phyloP scores from a whole-genome alignment of 2,113 vertebrate genomes.

The Lynx canadensis region DNA sequence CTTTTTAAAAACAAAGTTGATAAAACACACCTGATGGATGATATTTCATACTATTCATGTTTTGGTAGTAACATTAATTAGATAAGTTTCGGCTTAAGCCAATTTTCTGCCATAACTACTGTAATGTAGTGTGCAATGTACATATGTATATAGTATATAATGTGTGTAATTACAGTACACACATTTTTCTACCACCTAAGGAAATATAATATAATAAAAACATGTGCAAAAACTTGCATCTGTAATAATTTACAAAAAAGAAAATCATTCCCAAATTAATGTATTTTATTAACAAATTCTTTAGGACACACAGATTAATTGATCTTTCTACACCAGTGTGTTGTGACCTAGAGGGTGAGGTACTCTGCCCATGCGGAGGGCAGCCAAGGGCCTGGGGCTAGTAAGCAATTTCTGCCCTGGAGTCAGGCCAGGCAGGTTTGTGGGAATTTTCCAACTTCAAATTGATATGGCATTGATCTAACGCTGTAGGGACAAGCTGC shows the following conservation, averaged over 20 bases:
- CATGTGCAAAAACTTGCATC: not conserved
- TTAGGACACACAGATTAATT: not conserved
- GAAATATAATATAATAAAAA: not conserved
- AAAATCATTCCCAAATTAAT: not conserved
- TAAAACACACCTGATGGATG: not conserved
- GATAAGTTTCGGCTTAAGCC: not conserved
- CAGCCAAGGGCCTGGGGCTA: too few species aligned
- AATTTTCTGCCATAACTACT: not conserved
- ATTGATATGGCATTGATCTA: not conserved
- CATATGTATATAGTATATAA: too few species aligned
- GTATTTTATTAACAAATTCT: not conserved
- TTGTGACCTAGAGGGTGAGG: not conserved
- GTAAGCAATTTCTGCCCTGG: not conserved
- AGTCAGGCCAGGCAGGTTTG: not conserved
- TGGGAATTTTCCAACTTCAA: not conserved
- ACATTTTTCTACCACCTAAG: not conserved
- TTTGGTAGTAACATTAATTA: not conserved
- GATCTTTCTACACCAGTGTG: not conserved
- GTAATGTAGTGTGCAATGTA: not conserved
- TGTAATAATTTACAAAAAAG: constrained; percentile 1
- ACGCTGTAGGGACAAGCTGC: not conserved
- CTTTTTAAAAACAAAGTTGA: not conserved
- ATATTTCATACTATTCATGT: not conserved
- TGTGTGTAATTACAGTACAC: not conserved
- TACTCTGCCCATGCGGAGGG: not conserved